These are phyloP conservation scores for Cynopterus brachyotis DNA, from an alignment of 2,113 vertebrate genomes.

Conservation along the genomic window DNA sequence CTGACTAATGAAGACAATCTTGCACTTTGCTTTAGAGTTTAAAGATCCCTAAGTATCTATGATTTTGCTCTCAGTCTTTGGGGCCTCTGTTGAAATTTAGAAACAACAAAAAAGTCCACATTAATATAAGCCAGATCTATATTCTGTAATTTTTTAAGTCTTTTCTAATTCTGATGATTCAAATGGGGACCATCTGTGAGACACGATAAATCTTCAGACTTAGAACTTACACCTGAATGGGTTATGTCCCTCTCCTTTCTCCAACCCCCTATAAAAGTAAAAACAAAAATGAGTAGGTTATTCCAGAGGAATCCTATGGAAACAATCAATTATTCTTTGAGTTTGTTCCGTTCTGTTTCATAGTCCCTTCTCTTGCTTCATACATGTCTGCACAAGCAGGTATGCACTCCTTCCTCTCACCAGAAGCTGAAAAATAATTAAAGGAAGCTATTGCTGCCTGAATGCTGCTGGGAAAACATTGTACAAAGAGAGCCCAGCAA, in stretches of 20 bases:
- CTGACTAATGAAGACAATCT: background rate
- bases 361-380: background rate
- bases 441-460: background rate
- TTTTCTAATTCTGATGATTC: background rate
- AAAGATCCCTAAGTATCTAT: background rate
- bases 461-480: background rate
- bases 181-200: background rate
- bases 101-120: background rate
- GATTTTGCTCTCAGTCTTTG: background rate
- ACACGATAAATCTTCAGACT: background rate
- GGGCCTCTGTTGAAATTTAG: background rate
- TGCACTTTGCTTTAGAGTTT: background rate
- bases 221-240: background rate
- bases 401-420: background rate
- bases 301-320: background rate
- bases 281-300: background rate
- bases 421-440: background rate
- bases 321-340: background rate
- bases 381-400: background rate
- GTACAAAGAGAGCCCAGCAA: background rate
- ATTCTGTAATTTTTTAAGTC: conserved; percentile 13
- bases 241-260: background rate
- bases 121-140: background rate
- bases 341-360: background rate
- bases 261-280: background rate